Conservation (phyloP, 2,888 invertebrate genomes). For the Rhingia rostrata region DNA sequence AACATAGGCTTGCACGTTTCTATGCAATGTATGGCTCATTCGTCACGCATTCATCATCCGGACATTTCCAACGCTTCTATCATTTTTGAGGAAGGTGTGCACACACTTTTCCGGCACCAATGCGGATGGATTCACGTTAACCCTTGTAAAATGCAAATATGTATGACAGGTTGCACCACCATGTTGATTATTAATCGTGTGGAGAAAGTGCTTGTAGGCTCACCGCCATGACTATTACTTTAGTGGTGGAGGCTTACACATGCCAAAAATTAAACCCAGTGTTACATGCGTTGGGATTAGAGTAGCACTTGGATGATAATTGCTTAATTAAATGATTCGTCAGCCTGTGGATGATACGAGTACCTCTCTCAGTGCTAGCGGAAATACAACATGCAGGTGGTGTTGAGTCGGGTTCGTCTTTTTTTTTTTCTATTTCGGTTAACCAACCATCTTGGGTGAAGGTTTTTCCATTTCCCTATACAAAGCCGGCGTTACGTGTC, state of each 20-base stretch:
- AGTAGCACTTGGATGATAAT: constrained; percentile 9
- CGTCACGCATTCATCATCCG: constrained; percentile 27
- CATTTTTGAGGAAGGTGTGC: constrained; percentile 6
- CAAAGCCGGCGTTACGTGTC: constrained; percentile 29
- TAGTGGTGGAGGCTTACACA: constrained; percentile 8
- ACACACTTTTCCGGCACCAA: constrained; percentile 32
- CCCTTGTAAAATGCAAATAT: constrained; percentile 50
- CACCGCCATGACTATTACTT: constrained; percentile 13
- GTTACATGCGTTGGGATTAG: constrained; percentile 22
- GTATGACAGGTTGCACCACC: constrained; percentile 2
- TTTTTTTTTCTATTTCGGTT: neutral
- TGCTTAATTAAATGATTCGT: constrained; percentile 35
- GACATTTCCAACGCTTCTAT: neutral
- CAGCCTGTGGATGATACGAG: constrained; percentile 11
- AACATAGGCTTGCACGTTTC: neutral
- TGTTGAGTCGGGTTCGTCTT: neutral
- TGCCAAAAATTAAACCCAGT: constrained; percentile 4
- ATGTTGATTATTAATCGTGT: constrained; percentile 8
- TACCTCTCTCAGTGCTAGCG: constrained; percentile 8
- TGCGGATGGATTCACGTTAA: constrained; percentile 27
- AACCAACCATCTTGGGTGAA: neutral
- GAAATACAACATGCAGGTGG: constrained; percentile 21
- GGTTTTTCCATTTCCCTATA: neutral
- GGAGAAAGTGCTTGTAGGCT: constrained; percentile 37
- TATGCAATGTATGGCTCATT: constrained; percentile 8